Conservation (phyloP, 1,140 invertebrate genomes). For the Drosophila albomicans region DNA sequence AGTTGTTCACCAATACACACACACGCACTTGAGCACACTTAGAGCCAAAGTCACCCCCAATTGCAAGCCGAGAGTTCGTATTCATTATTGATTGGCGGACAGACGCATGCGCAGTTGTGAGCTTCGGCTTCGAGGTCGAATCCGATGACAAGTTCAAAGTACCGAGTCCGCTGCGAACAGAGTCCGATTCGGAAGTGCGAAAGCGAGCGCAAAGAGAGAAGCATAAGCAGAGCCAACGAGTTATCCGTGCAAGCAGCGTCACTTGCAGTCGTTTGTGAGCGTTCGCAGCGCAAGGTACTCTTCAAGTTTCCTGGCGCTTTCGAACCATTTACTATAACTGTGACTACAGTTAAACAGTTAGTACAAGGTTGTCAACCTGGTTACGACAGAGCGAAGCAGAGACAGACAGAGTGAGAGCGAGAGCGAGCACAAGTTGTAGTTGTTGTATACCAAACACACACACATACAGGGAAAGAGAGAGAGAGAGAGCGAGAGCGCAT, state of each 20-base stretch:
- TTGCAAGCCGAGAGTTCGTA: constrained; percentile 21
- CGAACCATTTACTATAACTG: constrained; percentile 36
- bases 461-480: no score
- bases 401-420: background rate
- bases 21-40: background rate
- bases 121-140: constrained; percentile 25
- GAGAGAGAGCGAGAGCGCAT: constrained; percentile 18
- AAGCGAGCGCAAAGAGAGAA: constrained; percentile 8
- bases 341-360: constrained; percentile 28
- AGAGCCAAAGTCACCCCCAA: constrained; percentile 15
- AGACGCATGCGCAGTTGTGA: constrained; percentile 18
- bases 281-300: constrained; percentile 79
- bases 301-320: constrained; percentile 46
- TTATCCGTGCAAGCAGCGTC: constrained; percentile 39
- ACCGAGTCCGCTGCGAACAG: constrained; percentile 26
- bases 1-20: background rate
- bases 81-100: constrained; percentile 35
- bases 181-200: constrained; percentile 14
- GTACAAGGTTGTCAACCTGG: constrained; percentile 50
- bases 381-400: constrained; percentile 5
- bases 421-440: constrained; percentile 14
- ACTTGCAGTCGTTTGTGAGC: constrained; percentile 79
- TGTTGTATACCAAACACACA: constrained; percentile 18
- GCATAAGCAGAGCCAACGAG: constrained; percentile 41
- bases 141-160: constrained; percentile 13